phyloP scores from a whole-genome alignment of 2,797 vertebrate genomes.

The Podarcis lilfordi region DNA sequence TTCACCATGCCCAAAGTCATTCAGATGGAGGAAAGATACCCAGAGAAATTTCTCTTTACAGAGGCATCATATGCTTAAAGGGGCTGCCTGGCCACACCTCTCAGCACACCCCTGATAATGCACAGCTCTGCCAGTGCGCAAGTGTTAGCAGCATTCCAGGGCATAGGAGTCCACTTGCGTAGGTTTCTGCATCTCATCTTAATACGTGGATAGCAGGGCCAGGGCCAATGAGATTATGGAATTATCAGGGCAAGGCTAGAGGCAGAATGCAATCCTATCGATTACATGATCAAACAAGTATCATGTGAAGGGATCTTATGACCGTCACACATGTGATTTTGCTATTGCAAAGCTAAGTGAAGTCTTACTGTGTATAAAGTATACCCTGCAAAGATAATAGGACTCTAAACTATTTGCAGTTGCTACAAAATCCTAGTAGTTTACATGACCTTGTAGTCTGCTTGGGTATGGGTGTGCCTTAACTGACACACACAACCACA shows the following conservation, averaged over 20 bases:
- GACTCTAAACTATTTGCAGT: background rate
- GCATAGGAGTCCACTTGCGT: background rate
- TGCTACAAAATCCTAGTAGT: background rate
- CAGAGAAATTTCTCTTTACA: no score
- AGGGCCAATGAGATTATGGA: background rate
- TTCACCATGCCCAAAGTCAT: no score
- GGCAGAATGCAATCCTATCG: background rate
- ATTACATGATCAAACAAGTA: background rate
- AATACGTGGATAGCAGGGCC: background rate
- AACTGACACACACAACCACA: background rate
- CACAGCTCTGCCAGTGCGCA: no score
- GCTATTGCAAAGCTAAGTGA: background rate
- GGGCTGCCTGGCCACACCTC: no score
- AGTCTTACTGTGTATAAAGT: background rate
- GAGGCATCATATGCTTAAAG: no score
- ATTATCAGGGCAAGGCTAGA: background rate
- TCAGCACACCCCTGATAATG: no score
- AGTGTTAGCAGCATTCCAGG: no score
- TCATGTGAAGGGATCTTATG: background rate
- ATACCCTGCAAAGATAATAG: background rate
- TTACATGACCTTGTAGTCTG: background rate
- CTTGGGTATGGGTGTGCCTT: background rate
- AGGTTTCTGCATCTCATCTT: background rate
- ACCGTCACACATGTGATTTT: no score
- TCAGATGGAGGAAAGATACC: no score